phyloP scores from a whole-genome alignment of 2,797 vertebrate genomes.

The Aphelocoma californica region DNA sequence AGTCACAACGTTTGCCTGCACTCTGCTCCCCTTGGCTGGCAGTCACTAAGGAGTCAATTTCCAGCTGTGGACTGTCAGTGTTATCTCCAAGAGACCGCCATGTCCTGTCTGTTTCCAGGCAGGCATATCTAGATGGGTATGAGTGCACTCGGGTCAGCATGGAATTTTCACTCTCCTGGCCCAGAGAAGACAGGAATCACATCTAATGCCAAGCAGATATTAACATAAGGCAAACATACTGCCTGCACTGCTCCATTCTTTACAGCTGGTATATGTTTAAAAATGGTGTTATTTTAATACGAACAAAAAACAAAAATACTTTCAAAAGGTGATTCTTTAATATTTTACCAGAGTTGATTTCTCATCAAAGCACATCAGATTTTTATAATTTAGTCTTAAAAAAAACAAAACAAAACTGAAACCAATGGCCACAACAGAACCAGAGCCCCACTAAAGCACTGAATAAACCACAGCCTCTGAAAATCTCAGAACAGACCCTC shows the following conservation, averaged over 20 bases:
- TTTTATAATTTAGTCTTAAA: neutral
- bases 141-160: fast-evolving
- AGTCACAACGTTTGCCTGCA: fast-evolving
- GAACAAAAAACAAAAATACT: neutral
- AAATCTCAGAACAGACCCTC: neutral
- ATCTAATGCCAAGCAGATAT: neutral
- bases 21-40: neutral
- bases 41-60: neutral
- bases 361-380: neutral
- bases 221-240: neutral
- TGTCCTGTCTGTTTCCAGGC: neutral
- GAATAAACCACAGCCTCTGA: neutral
- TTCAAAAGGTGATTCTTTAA: neutral
- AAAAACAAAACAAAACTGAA: neutral
- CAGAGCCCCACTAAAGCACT: neutral
- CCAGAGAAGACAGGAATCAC: neutral
- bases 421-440: neutral
- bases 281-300: neutral
- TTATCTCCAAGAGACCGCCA: neutral
- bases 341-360: neutral
- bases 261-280: fast-evolving
- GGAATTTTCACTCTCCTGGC: neutral
- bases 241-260: neutral
- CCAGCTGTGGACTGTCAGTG: neutral
- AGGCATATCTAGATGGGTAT: fast-evolving